Base-by-base conservation (phyloP, 1,140 invertebrate genomes). In the Ceratina australensis region DNA sequence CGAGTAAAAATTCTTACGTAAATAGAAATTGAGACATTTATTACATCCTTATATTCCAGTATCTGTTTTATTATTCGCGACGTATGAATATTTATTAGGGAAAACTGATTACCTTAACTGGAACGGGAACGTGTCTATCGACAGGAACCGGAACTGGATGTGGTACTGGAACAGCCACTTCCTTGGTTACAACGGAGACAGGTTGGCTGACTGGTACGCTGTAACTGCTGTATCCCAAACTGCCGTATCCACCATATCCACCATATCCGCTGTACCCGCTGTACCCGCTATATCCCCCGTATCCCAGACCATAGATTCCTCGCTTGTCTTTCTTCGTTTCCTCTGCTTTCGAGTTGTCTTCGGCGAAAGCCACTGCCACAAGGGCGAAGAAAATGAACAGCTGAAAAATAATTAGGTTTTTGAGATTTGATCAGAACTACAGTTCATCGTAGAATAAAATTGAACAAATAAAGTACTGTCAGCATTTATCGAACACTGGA, bases 101-200 rank as follows among this genome's bases (percentile, higher is more conserved):
- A 64, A 64, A 2, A 15, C 4, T 15, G 16, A 49, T 28, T 89
- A 91, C 91, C 89, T 91, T 91, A 66, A 90, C 87, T 0, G 89
- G 76, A 20, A 89, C 85, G 15, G 91, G 88, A 22, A 91, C 79
- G 16, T 88, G 91, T 80, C 85, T 92, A 78, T 92, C 91, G 59
- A 92, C 79, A 4, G 90, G 80, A 5, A 90, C 87, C 24, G 89
- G 82, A 13, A 91, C 83, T 12, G 88, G 90, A 61, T 91, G 90
- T 0, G 90, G 79, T n/a, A 90, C 87, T 2, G 90, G 88, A 15
- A 91, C 90, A 56, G 89, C 74, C 3, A 91, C 88, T 85, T 91
- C 89, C 59, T 89, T 89, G 52, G 89, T 91, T 75, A 92, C 75
- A 28, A 91, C 80, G 57, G 80, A 81, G 66, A 91, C 22, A 1